A percentile compares a stretch with the other conserved stretches of the same genome.
These are phyloP conservation scores for Lutjanus erythropterus DNA, from an alignment of 2,113 vertebrate species.

Conservation along the genomic window DNA sequence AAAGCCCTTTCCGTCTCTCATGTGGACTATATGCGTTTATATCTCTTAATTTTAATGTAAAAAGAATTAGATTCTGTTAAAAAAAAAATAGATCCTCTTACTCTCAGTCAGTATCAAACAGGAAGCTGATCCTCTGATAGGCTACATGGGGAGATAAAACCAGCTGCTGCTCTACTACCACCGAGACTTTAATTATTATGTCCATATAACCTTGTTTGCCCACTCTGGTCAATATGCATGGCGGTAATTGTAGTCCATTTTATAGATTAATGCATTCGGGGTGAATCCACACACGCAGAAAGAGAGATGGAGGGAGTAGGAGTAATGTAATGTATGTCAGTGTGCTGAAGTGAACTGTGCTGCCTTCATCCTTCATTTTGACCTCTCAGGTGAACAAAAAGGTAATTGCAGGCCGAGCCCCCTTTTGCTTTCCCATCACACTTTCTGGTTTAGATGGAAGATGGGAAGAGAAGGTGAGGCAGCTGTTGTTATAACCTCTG, in stretches of 20 bases:
- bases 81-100: not conserved
- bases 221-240: constrained; percentile 66
- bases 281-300: constrained; percentile 23
- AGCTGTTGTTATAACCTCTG: constrained; percentile 36
- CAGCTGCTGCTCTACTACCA: constrained; percentile 44
- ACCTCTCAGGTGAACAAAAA: constrained; percentile 68
- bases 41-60: not conserved
- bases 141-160: constrained; percentile 36
- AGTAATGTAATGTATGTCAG: constrained; percentile 58
- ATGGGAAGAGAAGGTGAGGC: constrained; percentile 27
- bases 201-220: constrained; percentile 76
- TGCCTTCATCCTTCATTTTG: constrained; percentile 66
- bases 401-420: constrained; percentile 54
- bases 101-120: constrained; percentile 32
- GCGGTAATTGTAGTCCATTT: constrained; percentile 70
- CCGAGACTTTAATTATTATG: constrained; percentile 56
- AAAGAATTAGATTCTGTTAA: not conserved
- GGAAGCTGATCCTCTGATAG: constrained; percentile 49
- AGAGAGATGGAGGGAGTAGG: not conserved
- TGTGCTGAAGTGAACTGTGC: constrained; percentile 53
- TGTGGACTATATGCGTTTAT: not conserved
- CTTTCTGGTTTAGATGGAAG: constrained; percentile 44
- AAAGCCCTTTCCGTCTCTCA: constrained; percentile 60
- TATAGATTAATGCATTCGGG: constrained; percentile 69
- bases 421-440: constrained; percentile 41